phyloP scores from a whole-genome alignment of 2,113 vertebrate species.

The Lamprotornis superbus region DNA sequence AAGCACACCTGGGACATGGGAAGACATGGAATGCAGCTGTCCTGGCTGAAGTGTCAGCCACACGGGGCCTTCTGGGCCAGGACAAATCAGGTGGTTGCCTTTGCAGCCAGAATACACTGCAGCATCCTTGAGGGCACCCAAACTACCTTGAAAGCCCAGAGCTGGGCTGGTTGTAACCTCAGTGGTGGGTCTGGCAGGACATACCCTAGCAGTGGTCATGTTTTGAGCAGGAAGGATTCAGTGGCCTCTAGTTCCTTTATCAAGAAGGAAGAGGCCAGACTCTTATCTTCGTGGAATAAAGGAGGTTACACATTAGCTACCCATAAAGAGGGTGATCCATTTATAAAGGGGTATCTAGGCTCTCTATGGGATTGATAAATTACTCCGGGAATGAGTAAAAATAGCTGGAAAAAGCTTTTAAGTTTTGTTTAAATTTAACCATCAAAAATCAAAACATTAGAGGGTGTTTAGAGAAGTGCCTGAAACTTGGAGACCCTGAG shows the following conservation, averaged over 20 bases:
- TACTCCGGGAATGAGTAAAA: slow-evolving; percentile 16
- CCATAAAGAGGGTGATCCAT: neutral
- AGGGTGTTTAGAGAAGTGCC: slow-evolving; percentile 57
- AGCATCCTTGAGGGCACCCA: neutral
- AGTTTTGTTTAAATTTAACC: slow-evolving; percentile 63
- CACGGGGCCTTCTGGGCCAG: neutral
- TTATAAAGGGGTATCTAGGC: neutral
- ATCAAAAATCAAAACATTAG: slow-evolving; percentile 59
- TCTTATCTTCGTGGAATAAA: neutral
- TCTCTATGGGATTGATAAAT: slow-evolving; percentile 34
- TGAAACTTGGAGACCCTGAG: slow-evolving; percentile 45
- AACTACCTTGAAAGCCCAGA: fast-evolving
- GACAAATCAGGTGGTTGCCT: neutral
- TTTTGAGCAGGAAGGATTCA: neutral
- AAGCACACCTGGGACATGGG: neutral
- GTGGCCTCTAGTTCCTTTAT: neutral
- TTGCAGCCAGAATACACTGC: neutral
- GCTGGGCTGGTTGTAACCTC: neutral
- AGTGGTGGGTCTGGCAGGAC: neutral
- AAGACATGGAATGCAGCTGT: neutral
- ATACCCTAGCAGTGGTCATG: neutral
- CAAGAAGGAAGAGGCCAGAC: neutral
- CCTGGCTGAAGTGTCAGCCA: neutral
- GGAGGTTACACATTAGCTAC: neutral
- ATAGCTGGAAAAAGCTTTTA: slow-evolving; percentile 60